These are phyloP conservation scores for Geotria australis DNA, from an alignment of 2,797 vertebrate genomes.

Conservation along the genomic window DNA sequence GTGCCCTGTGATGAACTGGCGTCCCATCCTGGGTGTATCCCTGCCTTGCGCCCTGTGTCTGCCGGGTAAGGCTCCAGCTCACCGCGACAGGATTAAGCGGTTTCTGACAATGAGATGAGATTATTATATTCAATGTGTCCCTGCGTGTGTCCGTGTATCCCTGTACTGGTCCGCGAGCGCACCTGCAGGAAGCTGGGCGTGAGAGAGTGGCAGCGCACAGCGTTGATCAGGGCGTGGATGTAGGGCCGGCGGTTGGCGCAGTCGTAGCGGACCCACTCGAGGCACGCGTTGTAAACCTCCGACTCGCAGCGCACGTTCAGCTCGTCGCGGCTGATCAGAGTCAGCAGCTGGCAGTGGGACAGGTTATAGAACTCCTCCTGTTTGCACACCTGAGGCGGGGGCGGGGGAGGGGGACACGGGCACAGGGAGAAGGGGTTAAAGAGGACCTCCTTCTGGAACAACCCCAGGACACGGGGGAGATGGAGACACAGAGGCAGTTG, in stretches of 20 bases:
- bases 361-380: constrained; percentile 84
- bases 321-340: constrained; percentile 63
- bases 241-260: constrained; percentile 36
- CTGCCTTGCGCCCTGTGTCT: too few relatives aligned
- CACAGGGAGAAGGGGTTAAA: neutral
- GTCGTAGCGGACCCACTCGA: constrained; percentile 71
- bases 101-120: too few relatives aligned
- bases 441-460: neutral
- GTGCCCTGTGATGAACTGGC: too few relatives aligned
- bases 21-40: too few relatives aligned
- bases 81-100: too few relatives aligned
- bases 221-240: constrained; percentile 49
- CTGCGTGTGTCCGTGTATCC: neutral
- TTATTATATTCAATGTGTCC: too few relatives aligned
- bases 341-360: constrained; percentile 64
- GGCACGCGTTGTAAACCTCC: constrained; percentile 69
- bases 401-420: too few relatives aligned
- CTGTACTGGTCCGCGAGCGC: neutral
- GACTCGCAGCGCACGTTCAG: constrained; percentile 87
- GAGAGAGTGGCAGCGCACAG: constrained; percentile 73
- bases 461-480: too few relatives aligned
- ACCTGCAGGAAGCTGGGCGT: constrained; percentile 56
- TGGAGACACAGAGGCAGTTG: too few relatives aligned
- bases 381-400: constrained; percentile 28
- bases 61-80: too few relatives aligned